Evolutionary conservation across 1,140 invertebrate genomes (phyloP).

Genomic region (Orius insidiosus): DNA sequence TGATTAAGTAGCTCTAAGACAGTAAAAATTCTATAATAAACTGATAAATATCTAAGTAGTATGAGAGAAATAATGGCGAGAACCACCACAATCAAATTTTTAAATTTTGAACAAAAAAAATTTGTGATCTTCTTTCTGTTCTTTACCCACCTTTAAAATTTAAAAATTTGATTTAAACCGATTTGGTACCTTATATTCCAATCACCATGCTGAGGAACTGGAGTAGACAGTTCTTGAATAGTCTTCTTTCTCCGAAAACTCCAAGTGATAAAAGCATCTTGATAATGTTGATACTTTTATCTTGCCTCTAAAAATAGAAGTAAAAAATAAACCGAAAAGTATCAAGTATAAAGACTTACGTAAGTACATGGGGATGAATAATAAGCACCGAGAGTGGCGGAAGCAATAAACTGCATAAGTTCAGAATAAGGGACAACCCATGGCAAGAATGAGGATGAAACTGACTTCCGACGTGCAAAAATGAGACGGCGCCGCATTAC

Average conservation of each 20-base stretch:
- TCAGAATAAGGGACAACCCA: conserved; percentile 59
- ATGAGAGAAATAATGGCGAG: too few relatives aligned
- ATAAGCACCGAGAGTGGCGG: conserved; percentile 62
- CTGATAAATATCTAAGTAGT: too few relatives aligned
- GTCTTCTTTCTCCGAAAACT: conserved; percentile 38
- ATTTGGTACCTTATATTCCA: conserved; percentile 32
- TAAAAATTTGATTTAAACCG: too few relatives aligned
- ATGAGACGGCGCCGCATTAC: conserved; percentile 62
- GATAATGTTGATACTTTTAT: conserved; percentile 43
- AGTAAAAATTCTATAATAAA: too few relatives aligned
- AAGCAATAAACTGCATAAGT: conserved; percentile 59
- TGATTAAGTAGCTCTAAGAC: too few relatives aligned
- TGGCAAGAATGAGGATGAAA: conserved; percentile 48
- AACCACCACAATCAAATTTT: too few relatives aligned
- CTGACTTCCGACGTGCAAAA: conserved; percentile 53
- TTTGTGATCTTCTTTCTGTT: too few relatives aligned
- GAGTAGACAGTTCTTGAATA: conserved; percentile 15
- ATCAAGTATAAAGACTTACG: neutral
- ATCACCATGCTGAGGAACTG: conserved; percentile 23
- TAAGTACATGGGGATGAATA: conserved; percentile 19
- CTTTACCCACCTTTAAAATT: too few relatives aligned
- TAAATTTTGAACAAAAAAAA: too few relatives aligned
- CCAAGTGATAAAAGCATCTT: conserved; percentile 57
- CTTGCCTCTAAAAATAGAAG: conserved; percentile 27
- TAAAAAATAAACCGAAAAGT: conserved; percentile 23